Evolutionary conservation across 2,797 vertebrate species (phyloP).

Genomic region (Leptoclinus maculatus): DNA sequence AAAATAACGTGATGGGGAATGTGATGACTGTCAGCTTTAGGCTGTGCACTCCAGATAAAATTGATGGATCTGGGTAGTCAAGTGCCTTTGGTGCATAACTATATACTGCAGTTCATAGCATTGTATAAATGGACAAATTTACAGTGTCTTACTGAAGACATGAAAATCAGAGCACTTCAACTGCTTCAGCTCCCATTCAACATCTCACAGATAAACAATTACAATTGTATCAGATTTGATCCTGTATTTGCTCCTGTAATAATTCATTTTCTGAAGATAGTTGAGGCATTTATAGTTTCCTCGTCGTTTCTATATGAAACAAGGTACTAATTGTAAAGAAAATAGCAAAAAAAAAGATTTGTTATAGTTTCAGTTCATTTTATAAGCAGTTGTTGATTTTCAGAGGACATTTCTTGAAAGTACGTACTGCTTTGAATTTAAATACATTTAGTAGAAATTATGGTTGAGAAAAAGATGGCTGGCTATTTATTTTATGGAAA

Average conservation of each 20-base stretch:
- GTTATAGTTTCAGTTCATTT: neutral
- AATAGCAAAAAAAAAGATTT: neutral
- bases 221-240: neutral
- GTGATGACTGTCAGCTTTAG: neutral
- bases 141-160: neutral
- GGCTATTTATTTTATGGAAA: neutral
- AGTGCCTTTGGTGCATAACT: neutral
- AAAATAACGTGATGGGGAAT: slow-evolving; percentile 3
- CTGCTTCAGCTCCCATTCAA: neutral
- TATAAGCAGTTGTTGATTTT: neutral
- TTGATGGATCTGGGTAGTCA: neutral
- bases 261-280: neutral
- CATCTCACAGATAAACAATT: neutral
- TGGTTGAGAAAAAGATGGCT: neutral
- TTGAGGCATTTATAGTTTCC: neutral
- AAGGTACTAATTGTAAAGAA: neutral
- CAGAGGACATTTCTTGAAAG: neutral
- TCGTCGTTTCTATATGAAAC: neutral
- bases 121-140: neutral
- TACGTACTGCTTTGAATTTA: neutral
- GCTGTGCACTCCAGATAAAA: neutral
- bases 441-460: neutral
- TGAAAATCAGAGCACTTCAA: neutral
- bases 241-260: neutral
- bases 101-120: neutral